Percentiles rank a stretch among this genome's conserved stretches.
phyloP scores from a whole-genome alignment of 2,888 invertebrate genomes.

The Pseudococcus jackbeardsleyi region DNA sequence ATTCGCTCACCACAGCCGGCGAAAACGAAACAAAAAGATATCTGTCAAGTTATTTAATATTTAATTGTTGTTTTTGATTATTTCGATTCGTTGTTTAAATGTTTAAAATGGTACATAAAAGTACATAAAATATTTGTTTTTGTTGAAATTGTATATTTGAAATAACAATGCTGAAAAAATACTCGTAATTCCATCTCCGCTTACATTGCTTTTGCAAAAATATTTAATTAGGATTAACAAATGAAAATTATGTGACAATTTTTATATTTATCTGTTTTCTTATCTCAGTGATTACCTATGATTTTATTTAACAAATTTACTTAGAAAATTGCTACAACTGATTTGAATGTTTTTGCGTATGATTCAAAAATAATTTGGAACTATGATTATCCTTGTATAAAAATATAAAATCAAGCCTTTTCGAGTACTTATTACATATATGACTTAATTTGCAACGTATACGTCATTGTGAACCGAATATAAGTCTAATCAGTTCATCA shows the following conservation, averaged over 20 bases:
- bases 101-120: neutral
- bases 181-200: neutral
- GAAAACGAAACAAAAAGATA: neutral
- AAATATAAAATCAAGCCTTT: conserved; percentile 4
- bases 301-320: no score
- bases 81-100: neutral
- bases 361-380: neutral
- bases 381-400: neutral
- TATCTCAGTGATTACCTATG: neutral
- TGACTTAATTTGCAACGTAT: neutral
- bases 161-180: neutral
- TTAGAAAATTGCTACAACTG: no score
- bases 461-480: neutral
- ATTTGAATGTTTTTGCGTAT: no score
- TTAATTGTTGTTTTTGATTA: neutral
- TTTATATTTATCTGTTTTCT: neutral
- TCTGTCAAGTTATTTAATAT: neutral
- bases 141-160: neutral
- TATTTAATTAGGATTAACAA: neutral
- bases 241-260: neutral
- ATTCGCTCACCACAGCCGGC: neutral
- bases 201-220: neutral
- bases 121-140: neutral
- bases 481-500: neutral
- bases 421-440: neutral